Percentiles rank a stretch among this genome's conserved stretches.
These are phyloP conservation scores for Oligia strigilis DNA, from an alignment of 2,888 invertebrate genomes.

Conservation along the genomic window DNA sequence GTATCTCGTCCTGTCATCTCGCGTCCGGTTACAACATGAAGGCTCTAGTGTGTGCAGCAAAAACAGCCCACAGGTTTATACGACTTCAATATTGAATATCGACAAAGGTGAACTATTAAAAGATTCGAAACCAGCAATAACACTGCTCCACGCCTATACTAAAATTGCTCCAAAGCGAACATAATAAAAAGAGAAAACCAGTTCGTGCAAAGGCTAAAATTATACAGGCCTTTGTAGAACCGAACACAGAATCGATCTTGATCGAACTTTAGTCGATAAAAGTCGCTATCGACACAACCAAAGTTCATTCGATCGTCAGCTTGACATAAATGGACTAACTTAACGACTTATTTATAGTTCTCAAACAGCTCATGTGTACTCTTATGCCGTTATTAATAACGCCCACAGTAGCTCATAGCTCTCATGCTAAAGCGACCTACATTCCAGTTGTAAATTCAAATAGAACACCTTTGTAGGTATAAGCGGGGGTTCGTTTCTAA, in stretches of 20 bases:
- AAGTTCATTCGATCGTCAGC: conserved; percentile 18
- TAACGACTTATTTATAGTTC: conserved; percentile 54
- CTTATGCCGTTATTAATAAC: conserved; percentile 50
- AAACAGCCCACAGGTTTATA: neutral
- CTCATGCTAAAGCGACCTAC: conserved; percentile 54
- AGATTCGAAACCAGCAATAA: neutral
- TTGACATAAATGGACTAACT: conserved; percentile 40
- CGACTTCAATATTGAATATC: neutral
- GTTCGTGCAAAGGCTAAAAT: conserved; percentile 16
- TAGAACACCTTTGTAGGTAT: conserved; percentile 50
- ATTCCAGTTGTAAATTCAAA: conserved; percentile 58
- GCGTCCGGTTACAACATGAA: neutral
- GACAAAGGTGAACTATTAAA: neutral
- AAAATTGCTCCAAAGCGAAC: conserved; percentile 5
- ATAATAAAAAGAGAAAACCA: neutral
- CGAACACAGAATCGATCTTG: neutral
- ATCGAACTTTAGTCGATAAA: conserved; percentile 28
- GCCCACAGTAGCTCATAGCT: conserved; percentile 30
- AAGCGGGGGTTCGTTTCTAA: conserved; percentile 54
- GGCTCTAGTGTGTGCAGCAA: neutral
- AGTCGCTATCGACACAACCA: conserved; percentile 17
- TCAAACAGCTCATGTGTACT: conserved; percentile 45
- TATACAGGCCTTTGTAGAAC: conserved; percentile 8
- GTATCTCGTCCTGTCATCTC: neutral
- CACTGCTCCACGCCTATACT: neutral